Evolutionary conservation across 2,113 vertebrate species (phyloP).

Genomic region (Chionis minor): DNA sequence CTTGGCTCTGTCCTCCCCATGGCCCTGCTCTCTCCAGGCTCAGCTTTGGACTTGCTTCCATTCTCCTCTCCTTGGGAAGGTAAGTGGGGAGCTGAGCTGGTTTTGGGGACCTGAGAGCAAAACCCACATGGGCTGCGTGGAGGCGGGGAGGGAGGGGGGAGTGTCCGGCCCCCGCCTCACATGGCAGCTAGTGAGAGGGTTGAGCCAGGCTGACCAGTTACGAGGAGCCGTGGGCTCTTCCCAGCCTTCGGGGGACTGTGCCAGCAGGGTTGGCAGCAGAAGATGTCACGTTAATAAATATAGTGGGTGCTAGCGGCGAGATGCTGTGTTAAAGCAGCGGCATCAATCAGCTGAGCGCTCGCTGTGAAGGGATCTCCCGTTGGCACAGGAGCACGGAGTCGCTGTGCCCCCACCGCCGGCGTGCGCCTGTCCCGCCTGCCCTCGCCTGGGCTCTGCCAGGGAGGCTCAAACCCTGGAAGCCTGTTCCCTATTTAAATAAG

Average conservation of each 20-base stretch:
- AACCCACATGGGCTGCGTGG: neutral
- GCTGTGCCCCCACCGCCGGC: neutral
- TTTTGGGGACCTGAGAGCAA: neutral
- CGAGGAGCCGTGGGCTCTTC: neutral
- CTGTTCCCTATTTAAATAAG: neutral
- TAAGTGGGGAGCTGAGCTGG: neutral
- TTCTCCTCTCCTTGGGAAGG: neutral
- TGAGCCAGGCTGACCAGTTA: neutral
- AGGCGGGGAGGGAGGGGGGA: neutral
- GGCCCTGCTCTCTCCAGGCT: neutral
- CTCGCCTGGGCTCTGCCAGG: neutral
- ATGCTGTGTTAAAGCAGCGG: neutral
- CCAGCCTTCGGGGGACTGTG: neutral
- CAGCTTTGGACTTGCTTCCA: neutral
- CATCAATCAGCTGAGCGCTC: neutral
- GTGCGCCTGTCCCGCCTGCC: neutral
- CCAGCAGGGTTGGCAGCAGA: neutral
- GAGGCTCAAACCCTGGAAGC: neutral
- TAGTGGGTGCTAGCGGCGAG: rapidly evolving
- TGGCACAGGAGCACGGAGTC: rapidly evolving
- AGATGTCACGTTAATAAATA: neutral
- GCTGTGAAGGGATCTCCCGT: neutral
- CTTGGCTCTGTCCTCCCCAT: neutral
- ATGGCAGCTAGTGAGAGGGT: rapidly evolving
- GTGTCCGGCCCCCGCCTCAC: rapidly evolving